Evolutionary conservation across 2,888 invertebrate species (phyloP), one percentile per base, ranked within the genome.

Genomic region (Lottia gigantea): DNA sequence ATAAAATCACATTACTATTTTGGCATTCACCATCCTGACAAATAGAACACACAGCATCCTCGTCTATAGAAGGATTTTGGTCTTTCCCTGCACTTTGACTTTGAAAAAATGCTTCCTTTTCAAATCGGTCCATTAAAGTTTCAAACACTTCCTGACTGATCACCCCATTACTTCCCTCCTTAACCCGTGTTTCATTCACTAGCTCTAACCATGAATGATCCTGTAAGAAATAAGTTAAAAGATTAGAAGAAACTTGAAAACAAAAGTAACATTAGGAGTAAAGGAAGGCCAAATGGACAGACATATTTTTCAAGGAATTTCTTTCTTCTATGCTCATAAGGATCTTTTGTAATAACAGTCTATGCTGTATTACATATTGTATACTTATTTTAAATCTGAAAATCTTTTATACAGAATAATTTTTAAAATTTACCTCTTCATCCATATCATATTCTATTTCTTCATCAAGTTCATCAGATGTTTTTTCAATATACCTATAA

Each of bases 11-110:
- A 89, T 99, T 99, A 67, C 96, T 96, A 89, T 98, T 98, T 89
- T 98, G 96, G 88, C 98, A 98, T 88, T 98, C 98, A 1, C 98
- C 98, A 84, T 99, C 98, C 93, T 96, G 95, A 87, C 99, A 99
- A 80, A 99, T 98, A 85, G 97, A 97, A 87, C 99, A 99, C 0
- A 98, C 97, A 0, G 98, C 98, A 90, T 98, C 98, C 84, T 98
- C 98, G 83, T 98, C 98, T 8, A 87, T 95, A 0, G 95, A 94
- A 0, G 94, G 93, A 23, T 94, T 92, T 6, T 87, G 87, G 74
- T 90, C 90, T 78, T 90, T 90, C 12, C 90, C 90, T 49, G 88
- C 88, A 40, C 88, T 89, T 83, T 91, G 90, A 75, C 85, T 84
- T 72, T 85, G 85, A 69, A 85, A 85, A 68, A 82, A 83, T 0